These are phyloP conservation scores for Drosophila truncata DNA, from an alignment of 1,140 invertebrate species.

Conservation along the genomic window DNA sequence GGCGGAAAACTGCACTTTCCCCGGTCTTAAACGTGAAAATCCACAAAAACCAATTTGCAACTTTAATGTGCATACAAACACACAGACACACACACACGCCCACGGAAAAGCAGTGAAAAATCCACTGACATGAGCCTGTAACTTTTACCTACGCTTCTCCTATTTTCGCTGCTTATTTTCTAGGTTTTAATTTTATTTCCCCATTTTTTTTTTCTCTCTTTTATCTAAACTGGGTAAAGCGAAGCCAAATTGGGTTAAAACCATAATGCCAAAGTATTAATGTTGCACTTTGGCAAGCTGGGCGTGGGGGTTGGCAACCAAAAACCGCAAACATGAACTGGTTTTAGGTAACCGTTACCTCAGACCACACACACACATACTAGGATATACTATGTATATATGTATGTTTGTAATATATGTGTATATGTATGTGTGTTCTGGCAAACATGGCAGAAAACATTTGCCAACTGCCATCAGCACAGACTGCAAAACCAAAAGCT, in stretches of 20 bases:
- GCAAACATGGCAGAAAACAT: conserved; percentile 57
- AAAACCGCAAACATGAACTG: conserved; percentile 53
- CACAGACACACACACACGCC: conserved; percentile 28
- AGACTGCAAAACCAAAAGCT: conserved; percentile 24
- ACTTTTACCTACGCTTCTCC: conserved; percentile 33
- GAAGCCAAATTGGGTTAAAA: conserved; percentile 74
- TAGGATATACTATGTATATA: not conserved
- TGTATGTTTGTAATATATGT: not conserved
- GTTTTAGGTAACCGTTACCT: conserved; percentile 39
- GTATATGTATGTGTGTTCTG: conserved; percentile 11
- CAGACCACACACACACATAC: conserved; percentile 14
- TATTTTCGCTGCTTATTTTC: conserved; percentile 16
- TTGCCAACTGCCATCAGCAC: conserved; percentile 57
- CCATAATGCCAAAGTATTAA: conserved; percentile 77
- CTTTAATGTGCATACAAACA: conserved; percentile 45
- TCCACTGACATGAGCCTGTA: conserved; percentile 35
- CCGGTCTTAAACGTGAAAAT: conserved; percentile 34
- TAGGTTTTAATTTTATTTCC: conserved; percentile 19
- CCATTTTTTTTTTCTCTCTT: not conserved
- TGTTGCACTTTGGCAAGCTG: conserved; percentile 47
- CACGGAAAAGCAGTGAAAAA: conserved; percentile 47
- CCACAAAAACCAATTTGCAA: conserved; percentile 66
- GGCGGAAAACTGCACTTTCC: conserved; percentile 32
- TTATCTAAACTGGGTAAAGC: conserved; percentile 42
- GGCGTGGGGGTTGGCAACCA: conserved; percentile 1